Evolutionary conservation across 2,888 invertebrate species (phyloP), one percentile per base, ranked within the genome.

Genomic region (Cremastinae sp.): DNA sequence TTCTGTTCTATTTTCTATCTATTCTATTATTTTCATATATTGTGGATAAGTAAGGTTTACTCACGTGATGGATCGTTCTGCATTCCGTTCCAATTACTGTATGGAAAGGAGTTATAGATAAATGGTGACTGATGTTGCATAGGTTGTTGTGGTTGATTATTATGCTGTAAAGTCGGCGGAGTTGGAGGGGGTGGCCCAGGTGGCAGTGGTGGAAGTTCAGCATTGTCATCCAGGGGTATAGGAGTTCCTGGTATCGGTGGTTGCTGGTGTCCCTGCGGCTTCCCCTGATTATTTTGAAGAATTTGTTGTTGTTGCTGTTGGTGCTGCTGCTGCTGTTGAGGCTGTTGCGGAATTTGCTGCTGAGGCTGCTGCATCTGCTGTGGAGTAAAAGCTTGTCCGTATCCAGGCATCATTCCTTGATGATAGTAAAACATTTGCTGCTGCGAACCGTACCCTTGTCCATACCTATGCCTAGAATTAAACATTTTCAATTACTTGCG

Each of bases 201-300:
- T 12, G 93, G 93, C 75, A 93, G 88, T 72, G 93, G 93, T n/a
- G 93, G 92, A 75, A 91, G 88, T 78, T 90, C 90, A 56, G 90
- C 88, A 80, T 90, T 89, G 66, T 90, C 90, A 81, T 90, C 91
- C 70, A 91, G 89, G 79, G 91, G 90, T 79, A 91, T 91, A 0
- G 91, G 90, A 12, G 90, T 91, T 12, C 90, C 90, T 84, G 91
- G 91, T 43, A 85, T 88, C 43, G 85, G 87, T 55, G 85, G 87
- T 66, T 87, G 84, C 62, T 84, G 81, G 61, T 87, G 84, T 16
- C 82, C 58, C 70, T 85, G 84, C 55, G 82, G 86, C 71, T 85
- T 86, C 9, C 82, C 81, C 79, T 86, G 86, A 75, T 82, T 84
- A 70, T 85, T 86, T 16, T 83, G 86, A 68, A 82, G 81, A 22